Evolutionary conservation across 2,888 invertebrate species (phyloP).

Genomic region (Scelioninae gen. 2): DNA sequence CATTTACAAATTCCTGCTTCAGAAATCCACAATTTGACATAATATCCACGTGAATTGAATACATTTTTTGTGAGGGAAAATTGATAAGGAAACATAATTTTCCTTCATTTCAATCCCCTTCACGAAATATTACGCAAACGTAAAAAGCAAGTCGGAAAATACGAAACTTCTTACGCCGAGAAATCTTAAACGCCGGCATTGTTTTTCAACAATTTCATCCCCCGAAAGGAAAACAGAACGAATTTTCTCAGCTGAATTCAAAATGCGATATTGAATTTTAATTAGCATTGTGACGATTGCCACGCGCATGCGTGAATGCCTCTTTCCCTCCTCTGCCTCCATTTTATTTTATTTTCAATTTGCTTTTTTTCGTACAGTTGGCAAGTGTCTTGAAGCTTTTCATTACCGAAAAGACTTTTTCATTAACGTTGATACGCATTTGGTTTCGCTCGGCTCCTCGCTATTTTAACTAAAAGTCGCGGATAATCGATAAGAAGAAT

Average conservation of each 20-base stretch:
- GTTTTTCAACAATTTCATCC: too few species aligned
- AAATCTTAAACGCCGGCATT: background rate
- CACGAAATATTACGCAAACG: slow-evolving; percentile 3
- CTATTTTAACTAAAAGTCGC: slow-evolving; percentile 43
- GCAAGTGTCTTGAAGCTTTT: slow-evolving; percentile 19
- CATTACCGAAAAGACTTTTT: slow-evolving; percentile 32
- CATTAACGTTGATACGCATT: slow-evolving; percentile 38
- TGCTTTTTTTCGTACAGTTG: background rate
- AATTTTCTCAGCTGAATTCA: background rate
- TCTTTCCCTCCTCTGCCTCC: too few species aligned
- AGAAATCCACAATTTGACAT: too few species aligned
- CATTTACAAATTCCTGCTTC: too few species aligned
- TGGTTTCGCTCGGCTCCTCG: slow-evolving; percentile 20
- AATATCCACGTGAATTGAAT: background rate
- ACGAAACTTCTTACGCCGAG: background rate
- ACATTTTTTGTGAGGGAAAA: background rate
- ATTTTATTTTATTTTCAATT: background rate
- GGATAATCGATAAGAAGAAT: slow-evolving; percentile 52
- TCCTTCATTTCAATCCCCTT: background rate
- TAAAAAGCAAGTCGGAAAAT: slow-evolving; percentile 1
- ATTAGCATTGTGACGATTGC: slow-evolving; percentile 5
- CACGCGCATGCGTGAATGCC: background rate
- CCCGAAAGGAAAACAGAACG: too few species aligned
- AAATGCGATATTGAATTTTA: slow-evolving; percentile 23
- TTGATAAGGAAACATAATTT: slow-evolving; percentile 8